These are phyloP conservation scores for Martes martes DNA, from an alignment of 2,113 vertebrate species.

Conservation along the genomic window DNA sequence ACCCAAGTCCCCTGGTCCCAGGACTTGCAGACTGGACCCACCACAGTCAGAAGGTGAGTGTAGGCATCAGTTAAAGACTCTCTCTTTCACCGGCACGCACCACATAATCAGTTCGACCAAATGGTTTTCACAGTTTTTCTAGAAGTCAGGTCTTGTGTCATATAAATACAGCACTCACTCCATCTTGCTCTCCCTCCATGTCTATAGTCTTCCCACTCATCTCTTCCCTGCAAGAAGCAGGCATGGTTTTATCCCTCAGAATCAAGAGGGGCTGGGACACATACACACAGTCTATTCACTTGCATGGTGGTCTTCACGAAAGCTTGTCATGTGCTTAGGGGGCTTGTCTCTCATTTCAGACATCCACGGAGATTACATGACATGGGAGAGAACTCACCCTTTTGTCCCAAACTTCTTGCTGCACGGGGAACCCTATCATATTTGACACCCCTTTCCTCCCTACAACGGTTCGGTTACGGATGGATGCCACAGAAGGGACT, in stretches of 20 bases:
- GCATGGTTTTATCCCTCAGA: background rate
- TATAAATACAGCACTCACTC: background rate
- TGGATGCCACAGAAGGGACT: background rate
- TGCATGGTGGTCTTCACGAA: background rate
- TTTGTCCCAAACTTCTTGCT: background rate
- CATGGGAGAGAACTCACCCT: background rate
- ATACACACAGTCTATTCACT: background rate
- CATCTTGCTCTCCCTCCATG: background rate
- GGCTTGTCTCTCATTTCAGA: background rate
- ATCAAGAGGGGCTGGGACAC: background rate
- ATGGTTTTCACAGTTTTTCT: background rate
- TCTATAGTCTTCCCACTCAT: background rate
- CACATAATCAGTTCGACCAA: background rate
- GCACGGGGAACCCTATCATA: background rate
- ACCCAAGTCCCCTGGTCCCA: background rate
- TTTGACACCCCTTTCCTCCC: background rate
- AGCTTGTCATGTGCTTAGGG: background rate
- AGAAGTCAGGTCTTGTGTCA: background rate
- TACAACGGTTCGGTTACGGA: background rate
- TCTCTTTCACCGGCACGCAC: background rate
- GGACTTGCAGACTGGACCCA: background rate
- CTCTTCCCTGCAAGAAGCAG: background rate
- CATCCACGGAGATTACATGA: background rate
- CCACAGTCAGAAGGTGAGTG: background rate
- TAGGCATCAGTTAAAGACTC: background rate